Base-by-base conservation (phyloP, 92 coral and sea anemone species). In the Parazoanthus atlanticus region DNA sequence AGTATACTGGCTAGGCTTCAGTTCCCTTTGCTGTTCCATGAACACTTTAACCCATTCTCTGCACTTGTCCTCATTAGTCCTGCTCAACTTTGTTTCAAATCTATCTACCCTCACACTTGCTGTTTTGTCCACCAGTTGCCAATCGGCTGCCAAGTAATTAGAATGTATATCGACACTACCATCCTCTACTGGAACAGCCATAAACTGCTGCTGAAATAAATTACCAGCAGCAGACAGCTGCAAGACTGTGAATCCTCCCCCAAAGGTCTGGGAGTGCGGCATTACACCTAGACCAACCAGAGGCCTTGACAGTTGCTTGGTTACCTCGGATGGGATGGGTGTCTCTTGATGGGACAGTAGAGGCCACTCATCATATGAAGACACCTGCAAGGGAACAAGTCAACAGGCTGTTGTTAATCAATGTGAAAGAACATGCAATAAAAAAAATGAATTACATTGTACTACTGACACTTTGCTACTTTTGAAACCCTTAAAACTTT, bases 341-440 rank as follows among this genome's bases (percentile, higher is more conserved):
- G 81, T 78, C 85, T 80, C 90, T 33, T 74, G 47, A 4, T 54
- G 46, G 38, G 79, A 65, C 16, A 93, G 90, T 54, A 89, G 88
- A 31, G 95, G 93, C 99, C 99, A 97, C 19, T 95, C 97, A 86
- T 92, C 92, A 81, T 95, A 97, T 34, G 98, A 82, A 31, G 97
- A 94, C 43, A 97, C 93, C 99, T 97, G 79, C 6, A 91, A 72
- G 17, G 3, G 74, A n/a, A 74, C 33, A 49, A 80, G 77, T 0
- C 7, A 77, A 79, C 8, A 49, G 43, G 82, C 34, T 25, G 46
- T 13, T 19, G 1, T 58, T 65, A 84, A 11, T 21, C 9, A n/a
- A 31, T 28, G 32, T 36, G 74, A 75, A 7, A 23, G 29, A 73
- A 38, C 82, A 58, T 40, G 38, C 4, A 36, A 36, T 36, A 36